Evolutionary conservation across 2,888 invertebrate species (phyloP).

Genomic region (Epicampocera succincta): DNA sequence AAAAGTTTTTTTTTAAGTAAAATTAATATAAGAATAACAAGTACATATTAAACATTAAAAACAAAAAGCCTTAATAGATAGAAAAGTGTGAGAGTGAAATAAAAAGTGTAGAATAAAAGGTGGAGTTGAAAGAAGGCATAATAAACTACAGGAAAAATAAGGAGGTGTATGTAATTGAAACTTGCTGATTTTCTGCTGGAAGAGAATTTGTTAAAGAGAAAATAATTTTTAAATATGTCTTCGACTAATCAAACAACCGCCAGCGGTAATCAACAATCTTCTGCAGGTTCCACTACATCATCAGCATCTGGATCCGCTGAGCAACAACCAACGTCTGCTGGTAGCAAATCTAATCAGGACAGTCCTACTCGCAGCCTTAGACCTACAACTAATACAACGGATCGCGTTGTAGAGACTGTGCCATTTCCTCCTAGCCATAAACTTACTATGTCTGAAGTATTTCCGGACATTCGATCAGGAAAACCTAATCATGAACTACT

Average conservation of each 20-base stretch:
- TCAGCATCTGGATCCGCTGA: constrained; percentile 51
- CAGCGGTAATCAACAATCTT: constrained; percentile 71
- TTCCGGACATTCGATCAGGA: constrained; percentile 92
- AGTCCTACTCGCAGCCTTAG: constrained; percentile 71
- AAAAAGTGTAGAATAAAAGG: constrained; percentile 32
- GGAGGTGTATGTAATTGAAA: constrained; percentile 44
- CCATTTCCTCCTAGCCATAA: constrained; percentile 99
- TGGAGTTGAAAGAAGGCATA: constrained; percentile 38
- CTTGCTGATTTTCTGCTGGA: constrained; percentile 50
- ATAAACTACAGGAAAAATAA: constrained; percentile 41
- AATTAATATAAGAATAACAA: constrained; percentile 19
- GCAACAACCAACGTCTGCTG: constrained; percentile 58
- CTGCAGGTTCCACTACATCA: constrained; percentile 41
- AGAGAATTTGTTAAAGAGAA: constrained; percentile 10
- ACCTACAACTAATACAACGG: constrained; percentile 73
- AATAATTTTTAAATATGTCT: constrained; percentile 74
- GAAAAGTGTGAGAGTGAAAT: constrained; percentile 42
- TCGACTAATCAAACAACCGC: constrained; percentile 79
- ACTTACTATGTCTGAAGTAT: constrained; percentile 96
- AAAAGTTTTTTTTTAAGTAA: neutral
- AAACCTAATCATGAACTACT: constrained; percentile 97
- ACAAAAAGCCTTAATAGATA: constrained; percentile 52
- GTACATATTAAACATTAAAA: constrained; percentile 53
- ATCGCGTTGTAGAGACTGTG: constrained; percentile 84
- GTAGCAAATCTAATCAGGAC: constrained; percentile 71